Evolutionary conservation across 2,113 vertebrate genomes (phyloP).

Genomic region (Chauna torquata): DNA sequence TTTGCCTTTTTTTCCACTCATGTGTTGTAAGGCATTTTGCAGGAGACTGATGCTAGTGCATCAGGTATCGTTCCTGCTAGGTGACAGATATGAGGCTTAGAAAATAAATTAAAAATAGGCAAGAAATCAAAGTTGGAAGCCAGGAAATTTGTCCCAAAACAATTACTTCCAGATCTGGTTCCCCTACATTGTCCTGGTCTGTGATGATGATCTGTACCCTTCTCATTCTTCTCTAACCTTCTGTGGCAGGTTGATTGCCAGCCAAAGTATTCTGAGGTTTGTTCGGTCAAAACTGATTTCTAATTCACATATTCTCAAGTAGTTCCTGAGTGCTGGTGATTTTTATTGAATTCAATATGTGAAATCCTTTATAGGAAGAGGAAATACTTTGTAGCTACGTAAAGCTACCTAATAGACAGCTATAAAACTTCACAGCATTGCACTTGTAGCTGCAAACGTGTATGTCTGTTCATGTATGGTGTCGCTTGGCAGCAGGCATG

Average conservation of each 20-base stretch:
- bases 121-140: not conserved
- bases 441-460: not conserved
- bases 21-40: not conserved
- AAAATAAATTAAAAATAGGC: not conserved
- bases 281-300: not conserved
- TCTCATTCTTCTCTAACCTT: not conserved
- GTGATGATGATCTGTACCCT: not conserved
- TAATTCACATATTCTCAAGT: not conserved
- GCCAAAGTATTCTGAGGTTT: not conserved
- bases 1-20: not conserved
- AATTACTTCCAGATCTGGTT: not conserved
- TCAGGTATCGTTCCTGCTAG: not conserved
- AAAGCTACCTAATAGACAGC: not conserved
- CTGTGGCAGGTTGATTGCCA: not conserved
- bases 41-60: not conserved
- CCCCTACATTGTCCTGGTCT: not conserved
- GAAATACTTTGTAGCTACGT: not conserved
- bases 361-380: not conserved
- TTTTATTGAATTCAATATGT: not conserved
- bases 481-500: constrained; percentile 1
- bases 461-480: not conserved
- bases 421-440: not conserved
- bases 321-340: not conserved
- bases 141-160: not conserved
- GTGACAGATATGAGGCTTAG: not conserved